Percentiles rank a stretch among this genome's conserved stretches.
phyloP scores from a whole-genome alignment of 2,113 vertebrate genomes.

The Microtus montanus region DNA sequence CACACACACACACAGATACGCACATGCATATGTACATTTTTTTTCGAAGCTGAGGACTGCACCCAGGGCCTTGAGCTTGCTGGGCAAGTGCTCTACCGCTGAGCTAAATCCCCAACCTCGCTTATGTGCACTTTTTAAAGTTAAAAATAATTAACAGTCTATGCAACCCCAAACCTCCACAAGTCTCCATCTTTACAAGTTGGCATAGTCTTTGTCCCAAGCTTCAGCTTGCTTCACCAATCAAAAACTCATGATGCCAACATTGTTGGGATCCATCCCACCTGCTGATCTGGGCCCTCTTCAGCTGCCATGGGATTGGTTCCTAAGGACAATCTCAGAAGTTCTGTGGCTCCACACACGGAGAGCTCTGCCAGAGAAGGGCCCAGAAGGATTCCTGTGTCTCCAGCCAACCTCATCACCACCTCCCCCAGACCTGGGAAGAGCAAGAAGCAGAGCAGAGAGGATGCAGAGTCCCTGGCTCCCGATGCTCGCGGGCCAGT shows the following conservation, averaged over 20 bases:
- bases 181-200: not conserved
- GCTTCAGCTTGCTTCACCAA: not conserved
- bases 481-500: not conserved
- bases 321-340: not conserved
- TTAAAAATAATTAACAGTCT: not conserved
- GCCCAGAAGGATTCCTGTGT: no score
- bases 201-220: not conserved
- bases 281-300: not conserved
- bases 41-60: no score
- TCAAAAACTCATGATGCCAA: not conserved
- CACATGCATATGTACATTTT: no score
- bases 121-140: accelerated
- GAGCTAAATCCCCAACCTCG: no score
- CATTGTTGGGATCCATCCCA: not conserved
- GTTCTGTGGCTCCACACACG: not conserved
- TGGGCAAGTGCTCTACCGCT: no score
- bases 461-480: not conserved
- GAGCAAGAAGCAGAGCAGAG: not conserved
- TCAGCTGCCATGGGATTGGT: no score
- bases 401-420: not conserved
- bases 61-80: no score
- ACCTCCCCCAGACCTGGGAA: not conserved
- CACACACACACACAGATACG: not conserved
- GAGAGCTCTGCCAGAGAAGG: not conserved
- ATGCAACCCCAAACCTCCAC: not conserved